A percentile compares a stretch with the other conserved stretches of the same genome.
phyloP scores from a whole-genome alignment of 30 jellyfish, hydroid and myxozoan species.

The Aurelia sp. region DNA sequence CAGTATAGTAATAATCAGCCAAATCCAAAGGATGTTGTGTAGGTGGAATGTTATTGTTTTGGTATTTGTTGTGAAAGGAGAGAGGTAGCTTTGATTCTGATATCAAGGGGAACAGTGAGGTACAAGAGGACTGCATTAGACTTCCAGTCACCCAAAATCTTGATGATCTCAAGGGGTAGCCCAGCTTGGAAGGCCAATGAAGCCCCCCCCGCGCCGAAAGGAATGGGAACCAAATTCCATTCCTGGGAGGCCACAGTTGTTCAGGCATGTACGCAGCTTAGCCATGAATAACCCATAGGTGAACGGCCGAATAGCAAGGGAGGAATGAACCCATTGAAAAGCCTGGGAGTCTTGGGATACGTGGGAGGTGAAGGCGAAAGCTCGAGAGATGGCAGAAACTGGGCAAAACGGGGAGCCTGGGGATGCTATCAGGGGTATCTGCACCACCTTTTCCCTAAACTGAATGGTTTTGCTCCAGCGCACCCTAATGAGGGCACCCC shows the following conservation, averaged over 20 bases:
- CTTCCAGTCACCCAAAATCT: slow-evolving; percentile 37
- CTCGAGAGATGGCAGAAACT: slow-evolving; percentile 8
- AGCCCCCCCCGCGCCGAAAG: slow-evolving; percentile 13
- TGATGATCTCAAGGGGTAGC: slow-evolving; percentile 1
- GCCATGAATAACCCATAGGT: neutral
- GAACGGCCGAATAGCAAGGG: too few relatives aligned
- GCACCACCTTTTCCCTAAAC: neutral
- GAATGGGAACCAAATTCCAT: neutral
- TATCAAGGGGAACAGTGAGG: neutral
- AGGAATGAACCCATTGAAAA: too few relatives aligned
- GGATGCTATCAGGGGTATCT: neutral
- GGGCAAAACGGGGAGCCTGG: slow-evolving; percentile 5
- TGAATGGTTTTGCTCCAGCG: too few relatives aligned
- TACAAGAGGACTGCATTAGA: slow-evolving; percentile 21
- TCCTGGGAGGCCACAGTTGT: neutral
- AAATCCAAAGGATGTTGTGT: too few relatives aligned
- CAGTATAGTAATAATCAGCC: too few relatives aligned
- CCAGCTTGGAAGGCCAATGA: slow-evolving; percentile 25
- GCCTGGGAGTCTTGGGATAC: too few relatives aligned
- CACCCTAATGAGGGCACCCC: too few relatives aligned
- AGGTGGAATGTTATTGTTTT: too few relatives aligned
- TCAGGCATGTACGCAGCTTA: neutral
- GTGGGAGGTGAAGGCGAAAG: neutral
- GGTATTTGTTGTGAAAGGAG: too few relatives aligned
- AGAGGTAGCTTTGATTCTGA: too few relatives aligned